Percentiles rank a stretch among this genome's conserved stretches.
Evolutionary conservation across 2,797 vertebrate genomes (phyloP).

Genomic region (Ciconia nigra): DNA sequence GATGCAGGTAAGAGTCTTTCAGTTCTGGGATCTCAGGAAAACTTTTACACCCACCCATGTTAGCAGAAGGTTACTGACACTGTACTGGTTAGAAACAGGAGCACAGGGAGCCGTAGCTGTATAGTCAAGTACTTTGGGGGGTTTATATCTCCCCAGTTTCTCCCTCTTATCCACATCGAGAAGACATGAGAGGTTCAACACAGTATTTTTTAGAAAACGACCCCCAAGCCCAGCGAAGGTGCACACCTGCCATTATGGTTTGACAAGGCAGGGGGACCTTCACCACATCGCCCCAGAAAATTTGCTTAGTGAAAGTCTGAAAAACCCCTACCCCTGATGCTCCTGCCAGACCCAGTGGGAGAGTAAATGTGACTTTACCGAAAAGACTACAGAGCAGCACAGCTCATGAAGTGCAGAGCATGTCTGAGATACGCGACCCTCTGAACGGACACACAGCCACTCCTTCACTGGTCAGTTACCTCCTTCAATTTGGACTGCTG

Average conservation of each 20-base stretch:
- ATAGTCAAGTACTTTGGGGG: background rate
- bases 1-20: background rate
- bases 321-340: background rate
- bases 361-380: background rate
- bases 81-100: background rate
- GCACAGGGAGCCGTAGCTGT: background rate
- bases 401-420: background rate
- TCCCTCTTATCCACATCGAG: background rate
- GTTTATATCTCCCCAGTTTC: background rate
- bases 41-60: background rate
- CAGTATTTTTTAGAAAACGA: background rate
- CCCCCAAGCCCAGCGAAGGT: background rate
- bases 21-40: background rate
- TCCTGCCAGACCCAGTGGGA: background rate
- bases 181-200: background rate
- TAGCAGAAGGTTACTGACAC: background rate
- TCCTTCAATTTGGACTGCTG: background rate
- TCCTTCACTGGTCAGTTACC: background rate
- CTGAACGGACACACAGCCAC: background rate
- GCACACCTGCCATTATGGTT: background rate
- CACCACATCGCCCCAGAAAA: fast-evolving
- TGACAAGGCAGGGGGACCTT: background rate
- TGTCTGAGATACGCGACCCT: background rate
- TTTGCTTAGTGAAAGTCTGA: background rate
- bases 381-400: background rate